Evolutionary conservation across 2,113 vertebrate species (phyloP).

Genomic region (Gymnobelideus leadbeateri): DNA sequence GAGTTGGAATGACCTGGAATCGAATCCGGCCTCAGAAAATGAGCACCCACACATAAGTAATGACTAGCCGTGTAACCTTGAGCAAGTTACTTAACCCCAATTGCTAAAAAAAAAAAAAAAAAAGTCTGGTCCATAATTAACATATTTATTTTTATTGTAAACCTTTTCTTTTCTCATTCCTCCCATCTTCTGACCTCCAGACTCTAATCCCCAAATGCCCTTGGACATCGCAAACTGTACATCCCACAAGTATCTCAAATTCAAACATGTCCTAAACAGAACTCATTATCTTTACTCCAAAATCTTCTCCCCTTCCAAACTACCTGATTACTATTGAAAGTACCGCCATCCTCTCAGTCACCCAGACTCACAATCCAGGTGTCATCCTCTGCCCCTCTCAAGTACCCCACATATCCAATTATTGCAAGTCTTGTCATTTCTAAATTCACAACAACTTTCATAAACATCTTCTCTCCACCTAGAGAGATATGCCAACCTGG

Average conservation of each 20-base stretch:
- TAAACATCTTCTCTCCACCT: neutral
- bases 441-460: neutral
- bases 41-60: too few relatives aligned
- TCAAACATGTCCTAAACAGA: neutral
- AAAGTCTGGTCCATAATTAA: neutral
- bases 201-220: too few relatives aligned
- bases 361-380: neutral
- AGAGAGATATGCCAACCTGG: neutral
- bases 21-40: too few relatives aligned
- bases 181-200: neutral
- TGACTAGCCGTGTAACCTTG: too few relatives aligned
- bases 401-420: neutral
- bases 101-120: too few relatives aligned
- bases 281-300: neutral
- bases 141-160: neutral
- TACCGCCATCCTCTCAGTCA: neutral
- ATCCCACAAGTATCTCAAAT: neutral
- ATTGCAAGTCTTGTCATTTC: neutral
- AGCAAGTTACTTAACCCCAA: too few relatives aligned
- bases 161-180: neutral
- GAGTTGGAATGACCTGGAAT: too few relatives aligned
- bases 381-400: neutral
- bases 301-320: neutral
- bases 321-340: neutral
- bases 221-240: neutral